Evolutionary conservation across 1,140 invertebrate species (phyloP).

Genomic region (Phortica variegata): DNA sequence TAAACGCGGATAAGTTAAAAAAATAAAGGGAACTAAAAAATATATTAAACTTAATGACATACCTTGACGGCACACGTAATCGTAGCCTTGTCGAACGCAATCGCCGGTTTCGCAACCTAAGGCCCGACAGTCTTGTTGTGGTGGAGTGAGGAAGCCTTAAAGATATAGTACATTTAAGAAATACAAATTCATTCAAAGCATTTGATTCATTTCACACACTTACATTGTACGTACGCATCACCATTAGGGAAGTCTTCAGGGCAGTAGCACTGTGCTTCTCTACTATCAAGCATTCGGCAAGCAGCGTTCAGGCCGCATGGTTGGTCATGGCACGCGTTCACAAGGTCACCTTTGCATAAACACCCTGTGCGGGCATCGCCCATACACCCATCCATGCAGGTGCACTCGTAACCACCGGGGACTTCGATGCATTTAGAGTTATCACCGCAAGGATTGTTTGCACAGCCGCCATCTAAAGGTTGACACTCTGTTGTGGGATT

Average conservation of each 20-base stretch:
- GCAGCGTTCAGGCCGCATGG: slow-evolving; percentile 80
- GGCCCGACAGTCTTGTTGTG: slow-evolving; percentile 74
- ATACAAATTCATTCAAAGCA: background rate
- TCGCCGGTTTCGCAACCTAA: slow-evolving; percentile 80
- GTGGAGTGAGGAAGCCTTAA: slow-evolving; percentile 54
- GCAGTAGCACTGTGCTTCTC: slow-evolving; percentile 78
- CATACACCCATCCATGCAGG: slow-evolving; percentile 74
- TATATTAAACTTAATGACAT: slow-evolving; percentile 57
- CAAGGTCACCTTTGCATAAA: slow-evolving; percentile 66
- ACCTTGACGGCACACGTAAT: slow-evolving; percentile 79
- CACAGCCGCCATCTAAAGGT: slow-evolving; percentile 66
- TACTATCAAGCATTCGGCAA: slow-evolving; percentile 69
- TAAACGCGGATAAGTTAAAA: too few species aligned
- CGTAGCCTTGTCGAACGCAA: slow-evolving; percentile 75
- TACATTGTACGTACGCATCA: slow-evolving; percentile 83
- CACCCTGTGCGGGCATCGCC: slow-evolving; percentile 81
- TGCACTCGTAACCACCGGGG: slow-evolving; percentile 73
- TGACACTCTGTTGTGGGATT: slow-evolving; percentile 78
- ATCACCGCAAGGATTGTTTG: slow-evolving; percentile 78
- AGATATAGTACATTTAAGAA: background rate
- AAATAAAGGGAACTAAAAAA: too few species aligned
- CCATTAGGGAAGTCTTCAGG: slow-evolving; percentile 77
- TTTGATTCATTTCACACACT: slow-evolving; percentile 49
- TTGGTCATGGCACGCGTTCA: slow-evolving; percentile 69
- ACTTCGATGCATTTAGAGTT: slow-evolving; percentile 79